Evolutionary conservation across 2,113 vertebrate species (phyloP).

Genomic region (Tympanuchus pallidicinctus): DNA sequence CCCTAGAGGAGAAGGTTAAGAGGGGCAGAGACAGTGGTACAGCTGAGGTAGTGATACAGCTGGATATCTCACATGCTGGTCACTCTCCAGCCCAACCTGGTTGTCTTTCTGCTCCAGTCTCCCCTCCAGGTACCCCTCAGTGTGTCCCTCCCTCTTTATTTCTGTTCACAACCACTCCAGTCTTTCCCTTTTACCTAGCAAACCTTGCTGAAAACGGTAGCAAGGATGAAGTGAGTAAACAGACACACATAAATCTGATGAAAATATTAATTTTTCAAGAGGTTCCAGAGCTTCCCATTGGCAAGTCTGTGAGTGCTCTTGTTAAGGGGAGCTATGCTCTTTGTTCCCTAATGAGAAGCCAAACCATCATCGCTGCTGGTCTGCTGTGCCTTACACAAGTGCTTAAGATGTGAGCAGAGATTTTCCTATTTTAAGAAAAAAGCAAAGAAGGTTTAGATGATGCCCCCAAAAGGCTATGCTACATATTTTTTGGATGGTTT

Average conservation of each 20-base stretch:
- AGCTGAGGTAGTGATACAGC: not conserved
- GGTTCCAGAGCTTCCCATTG: conserved; percentile 33
- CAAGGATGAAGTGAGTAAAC: conserved; percentile 28
- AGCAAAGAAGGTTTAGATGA: not conserved
- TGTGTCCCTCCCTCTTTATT: not conserved
- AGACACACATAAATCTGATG: conserved; percentile 38
- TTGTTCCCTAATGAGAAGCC: not conserved
- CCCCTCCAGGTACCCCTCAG: not conserved
- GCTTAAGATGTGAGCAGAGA: not conserved
- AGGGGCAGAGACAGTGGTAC: not conserved
- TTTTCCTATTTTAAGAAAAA: not conserved
- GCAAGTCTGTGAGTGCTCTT: not conserved
- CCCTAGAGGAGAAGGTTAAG: not conserved
- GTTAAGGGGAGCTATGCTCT: not conserved
- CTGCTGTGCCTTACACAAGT: not conserved
- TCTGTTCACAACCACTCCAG: not conserved
- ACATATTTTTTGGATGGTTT: not conserved
- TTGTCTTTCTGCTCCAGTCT: not conserved
- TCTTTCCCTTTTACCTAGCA: not conserved
- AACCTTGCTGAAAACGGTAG: not conserved
- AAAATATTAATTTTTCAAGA: conserved; percentile 58
- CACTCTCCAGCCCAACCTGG: not conserved
- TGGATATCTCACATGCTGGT: not conserved
- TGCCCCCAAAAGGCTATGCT: not conserved
- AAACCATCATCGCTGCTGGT: not conserved